Evolutionary conservation across 2,113 vertebrate genomes (phyloP).

Genomic region (Gobius niger): DNA sequence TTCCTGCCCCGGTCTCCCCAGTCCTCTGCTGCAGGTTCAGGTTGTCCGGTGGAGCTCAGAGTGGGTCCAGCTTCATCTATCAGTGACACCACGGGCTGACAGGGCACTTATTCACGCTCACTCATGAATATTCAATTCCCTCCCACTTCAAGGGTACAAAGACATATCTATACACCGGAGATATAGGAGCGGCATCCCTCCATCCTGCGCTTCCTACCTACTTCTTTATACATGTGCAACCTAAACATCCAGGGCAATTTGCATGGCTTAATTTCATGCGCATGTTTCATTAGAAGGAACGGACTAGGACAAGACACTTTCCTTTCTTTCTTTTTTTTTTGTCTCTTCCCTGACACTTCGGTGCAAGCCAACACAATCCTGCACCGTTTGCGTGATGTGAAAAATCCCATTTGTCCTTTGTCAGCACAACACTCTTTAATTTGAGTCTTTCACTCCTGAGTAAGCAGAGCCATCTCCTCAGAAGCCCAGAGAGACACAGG

Average conservation of each 20-base stretch:
- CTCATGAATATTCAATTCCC: conserved; percentile 89
- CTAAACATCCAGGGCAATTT: conserved; percentile 46
- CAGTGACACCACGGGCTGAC: conserved; percentile 86
- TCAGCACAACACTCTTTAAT: conserved; percentile 98
- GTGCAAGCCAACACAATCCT: conserved; percentile 88
- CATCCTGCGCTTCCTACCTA: conserved; percentile 23
- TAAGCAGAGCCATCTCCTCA: conserved; percentile 86
- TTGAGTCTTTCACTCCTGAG: conserved; percentile 94
- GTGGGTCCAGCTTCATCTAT: conserved; percentile 82
- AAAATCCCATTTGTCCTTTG: conserved; percentile 90
- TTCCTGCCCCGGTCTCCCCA: conserved; percentile 33
- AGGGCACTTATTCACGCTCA: conserved; percentile 84
- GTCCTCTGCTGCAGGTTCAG: conserved; percentile 57
- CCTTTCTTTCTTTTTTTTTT: conserved; percentile 24
- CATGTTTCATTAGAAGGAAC: conserved; percentile 85
- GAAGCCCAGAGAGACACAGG: conserved; percentile 78
- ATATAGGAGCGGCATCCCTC: conserved; percentile 72
- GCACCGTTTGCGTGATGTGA: conserved; percentile 85
- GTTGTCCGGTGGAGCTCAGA: conserved; percentile 64
- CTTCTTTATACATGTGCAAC: conserved; percentile 54
- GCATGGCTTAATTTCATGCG: conserved; percentile 84
- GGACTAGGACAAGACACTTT: conserved; percentile 80
- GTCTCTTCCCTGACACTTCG: conserved; percentile 76
- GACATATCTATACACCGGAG: conserved; percentile 69
- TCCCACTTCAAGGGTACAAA: conserved; percentile 76